Conservation (phyloP, 2,888 invertebrate genomes). For the Patella depressa region DNA sequence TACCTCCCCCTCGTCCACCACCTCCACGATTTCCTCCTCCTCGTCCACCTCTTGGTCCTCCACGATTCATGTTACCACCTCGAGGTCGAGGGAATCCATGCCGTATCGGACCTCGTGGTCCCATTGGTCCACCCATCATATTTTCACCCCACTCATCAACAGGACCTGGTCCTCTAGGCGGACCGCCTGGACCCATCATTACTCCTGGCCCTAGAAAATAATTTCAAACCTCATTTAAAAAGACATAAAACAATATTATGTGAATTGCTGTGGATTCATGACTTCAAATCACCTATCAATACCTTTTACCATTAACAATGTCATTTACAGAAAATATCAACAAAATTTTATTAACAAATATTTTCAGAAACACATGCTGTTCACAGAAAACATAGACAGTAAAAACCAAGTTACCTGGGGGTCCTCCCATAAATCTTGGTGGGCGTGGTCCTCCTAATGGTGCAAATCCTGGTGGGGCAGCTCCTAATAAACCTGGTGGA, state of each 20-base stretch:
- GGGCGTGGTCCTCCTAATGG: conserved; percentile 32
- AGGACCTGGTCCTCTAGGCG: conserved; percentile 17
- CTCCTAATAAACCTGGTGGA: conserved; percentile 55
- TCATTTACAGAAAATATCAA: too few relatives aligned
- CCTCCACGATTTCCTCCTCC: conserved; percentile 29
- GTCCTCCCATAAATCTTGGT: conserved; percentile 19
- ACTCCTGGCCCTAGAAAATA: conserved; percentile 23
- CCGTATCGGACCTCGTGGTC: conserved; percentile 37
- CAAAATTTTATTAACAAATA: too few relatives aligned
- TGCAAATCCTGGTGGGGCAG: conserved; percentile 57
- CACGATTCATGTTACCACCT: conserved; percentile 33
- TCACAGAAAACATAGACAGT: too few relatives aligned
- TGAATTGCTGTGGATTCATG: too few relatives aligned
- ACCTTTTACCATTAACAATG: too few relatives aligned
- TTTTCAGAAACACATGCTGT: too few relatives aligned
- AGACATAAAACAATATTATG: background rate
- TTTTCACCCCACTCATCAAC: conserved; percentile 43
- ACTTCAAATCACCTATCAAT: too few relatives aligned
- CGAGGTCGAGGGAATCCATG: conserved; percentile 25
- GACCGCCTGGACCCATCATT: conserved; percentile 16
- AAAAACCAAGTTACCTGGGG: background rate
- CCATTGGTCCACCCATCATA: conserved; percentile 45
- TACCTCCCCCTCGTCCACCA: conserved; percentile 22
- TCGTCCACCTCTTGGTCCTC: conserved; percentile 31
- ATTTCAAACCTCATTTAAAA: too few relatives aligned